Percentiles rank a stretch among this genome's conserved stretches.
Conservation (phyloP, 2,888 invertebrate species). For the Neelides folsomi region DNA sequence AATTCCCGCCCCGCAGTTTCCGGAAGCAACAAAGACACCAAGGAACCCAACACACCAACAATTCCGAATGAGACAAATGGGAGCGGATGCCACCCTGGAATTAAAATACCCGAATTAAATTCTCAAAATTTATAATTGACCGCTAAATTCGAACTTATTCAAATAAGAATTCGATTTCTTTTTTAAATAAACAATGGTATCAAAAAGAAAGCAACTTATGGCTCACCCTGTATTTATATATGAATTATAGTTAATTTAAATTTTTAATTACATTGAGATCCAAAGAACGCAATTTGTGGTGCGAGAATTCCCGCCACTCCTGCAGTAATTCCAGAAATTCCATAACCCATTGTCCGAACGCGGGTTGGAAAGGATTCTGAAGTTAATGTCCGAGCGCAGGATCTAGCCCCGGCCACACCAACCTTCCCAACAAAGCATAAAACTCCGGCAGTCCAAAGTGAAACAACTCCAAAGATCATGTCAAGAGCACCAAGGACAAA, state of each 20-base stretch:
- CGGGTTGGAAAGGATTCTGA: conserved; percentile 22
- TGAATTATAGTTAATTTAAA: not conserved
- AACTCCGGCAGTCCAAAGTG: conserved; percentile 4
- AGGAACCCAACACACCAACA: conserved; percentile 17
- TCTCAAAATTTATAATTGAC: not conserved
- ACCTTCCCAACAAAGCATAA: conserved; percentile 21
- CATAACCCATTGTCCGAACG: conserved; percentile 23
- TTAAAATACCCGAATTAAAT: not conserved
- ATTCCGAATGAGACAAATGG: conserved; percentile 26
- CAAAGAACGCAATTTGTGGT: conserved; percentile 23
- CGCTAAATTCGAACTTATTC: not conserved
- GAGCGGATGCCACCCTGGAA: conserved; percentile 20
- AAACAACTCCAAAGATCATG: conserved; percentile 9
- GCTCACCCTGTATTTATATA: not conserved
- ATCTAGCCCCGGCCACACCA: conserved; percentile 23
- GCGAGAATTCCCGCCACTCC: conserved; percentile 24
- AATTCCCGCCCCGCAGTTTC: conserved; percentile 19
- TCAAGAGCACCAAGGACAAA: conserved; percentile 16
- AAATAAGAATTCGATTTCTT: not conserved
- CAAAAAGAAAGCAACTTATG: no score
- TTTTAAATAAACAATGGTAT: not conserved
- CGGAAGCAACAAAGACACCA: conserved; percentile 17
- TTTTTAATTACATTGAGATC: conserved; percentile 12
- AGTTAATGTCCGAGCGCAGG: conserved; percentile 15
- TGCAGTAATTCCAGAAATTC: conserved; percentile 17